phyloP scores from a whole-genome alignment of 1,140 invertebrate genomes.

The Agrilus planipennis region DNA sequence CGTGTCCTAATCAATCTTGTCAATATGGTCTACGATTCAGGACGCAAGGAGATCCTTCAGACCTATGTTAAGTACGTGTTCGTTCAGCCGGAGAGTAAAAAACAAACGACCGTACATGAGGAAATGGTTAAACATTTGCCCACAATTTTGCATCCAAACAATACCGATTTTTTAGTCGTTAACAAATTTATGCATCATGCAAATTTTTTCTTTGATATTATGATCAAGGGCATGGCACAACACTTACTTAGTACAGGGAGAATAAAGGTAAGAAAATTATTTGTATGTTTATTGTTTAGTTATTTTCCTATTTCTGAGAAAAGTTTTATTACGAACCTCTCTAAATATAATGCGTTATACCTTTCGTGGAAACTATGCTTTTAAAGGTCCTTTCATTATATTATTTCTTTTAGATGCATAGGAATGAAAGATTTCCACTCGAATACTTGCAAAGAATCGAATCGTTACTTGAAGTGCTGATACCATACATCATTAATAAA shows the following conservation, averaged over 20 bases:
- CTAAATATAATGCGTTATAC: too few relatives aligned
- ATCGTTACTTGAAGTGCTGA: slow-evolving; percentile 60
- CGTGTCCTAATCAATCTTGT: slow-evolving; percentile 80
- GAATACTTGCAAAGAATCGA: slow-evolving; percentile 68
- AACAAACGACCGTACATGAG: slow-evolving; percentile 61
- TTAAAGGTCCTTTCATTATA: slow-evolving; percentile 11
- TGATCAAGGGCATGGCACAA: slow-evolving; percentile 86
- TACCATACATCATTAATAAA: slow-evolving; percentile 68
- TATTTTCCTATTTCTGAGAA: slow-evolving; percentile 2
- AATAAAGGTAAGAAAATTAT: slow-evolving; percentile 55
- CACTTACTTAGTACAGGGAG: slow-evolving; percentile 73
- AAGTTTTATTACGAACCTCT: neutral
- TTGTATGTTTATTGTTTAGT: slow-evolving; percentile 3
- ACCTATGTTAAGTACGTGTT: slow-evolving; percentile 84
- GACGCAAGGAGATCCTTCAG: slow-evolving; percentile 62
- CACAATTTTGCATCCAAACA: slow-evolving; percentile 63
- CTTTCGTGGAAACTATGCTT: neutral
- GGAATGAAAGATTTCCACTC: slow-evolving; percentile 78
- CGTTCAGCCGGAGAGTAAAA: slow-evolving; percentile 49
- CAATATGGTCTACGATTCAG: slow-evolving; percentile 67
- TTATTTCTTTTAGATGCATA: slow-evolving; percentile 57
- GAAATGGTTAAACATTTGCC: slow-evolving; percentile 68
- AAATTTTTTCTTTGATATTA: slow-evolving; percentile 80
- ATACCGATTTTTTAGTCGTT: slow-evolving; percentile 74
- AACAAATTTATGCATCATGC: slow-evolving; percentile 84